These are phyloP conservation scores for Aporophyla nigra DNA, from an alignment of 2,888 invertebrate genomes.

Conservation along the genomic window DNA sequence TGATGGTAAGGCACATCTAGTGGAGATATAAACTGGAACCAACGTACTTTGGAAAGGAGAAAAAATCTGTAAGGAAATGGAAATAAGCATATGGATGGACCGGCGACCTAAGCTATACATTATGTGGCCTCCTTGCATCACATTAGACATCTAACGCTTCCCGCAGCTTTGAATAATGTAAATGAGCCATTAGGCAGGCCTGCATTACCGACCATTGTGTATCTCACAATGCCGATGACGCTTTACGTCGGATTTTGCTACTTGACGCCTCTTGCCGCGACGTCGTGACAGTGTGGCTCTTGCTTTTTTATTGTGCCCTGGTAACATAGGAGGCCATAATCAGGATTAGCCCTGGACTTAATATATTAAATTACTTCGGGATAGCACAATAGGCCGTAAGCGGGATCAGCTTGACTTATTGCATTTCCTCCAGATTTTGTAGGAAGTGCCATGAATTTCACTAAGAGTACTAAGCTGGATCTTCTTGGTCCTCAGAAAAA, in stretches of 20 bases:
- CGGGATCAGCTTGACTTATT: conserved; percentile 45
- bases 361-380: conserved; percentile 41
- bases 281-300: conserved; percentile 49
- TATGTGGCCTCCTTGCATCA: conserved; percentile 50
- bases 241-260: conserved; percentile 52
- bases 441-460: conserved; percentile 1
- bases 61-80: background rate
- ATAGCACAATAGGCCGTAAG: conserved; percentile 43
- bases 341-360: conserved; percentile 48
- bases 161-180: conserved; percentile 55
- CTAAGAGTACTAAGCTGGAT: background rate
- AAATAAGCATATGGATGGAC: background rate
- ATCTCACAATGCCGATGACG: conserved; percentile 35
- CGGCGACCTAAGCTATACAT: conserved; percentile 9
- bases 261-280: conserved; percentile 57
- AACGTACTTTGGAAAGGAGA: background rate
- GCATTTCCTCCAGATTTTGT: conserved; percentile 12
- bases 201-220: conserved; percentile 61
- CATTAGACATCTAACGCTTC: conserved; percentile 49
- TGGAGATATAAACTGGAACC: background rate
- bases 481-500: background rate
- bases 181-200: conserved; percentile 59
- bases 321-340: conserved; percentile 53
- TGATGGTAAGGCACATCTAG: background rate
- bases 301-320: conserved; percentile 60